A percentile compares a stretch with the other conserved stretches of the same genome.
phyloP scores from a whole-genome alignment of 2,888 invertebrate species.

The Macrophya annulata region DNA sequence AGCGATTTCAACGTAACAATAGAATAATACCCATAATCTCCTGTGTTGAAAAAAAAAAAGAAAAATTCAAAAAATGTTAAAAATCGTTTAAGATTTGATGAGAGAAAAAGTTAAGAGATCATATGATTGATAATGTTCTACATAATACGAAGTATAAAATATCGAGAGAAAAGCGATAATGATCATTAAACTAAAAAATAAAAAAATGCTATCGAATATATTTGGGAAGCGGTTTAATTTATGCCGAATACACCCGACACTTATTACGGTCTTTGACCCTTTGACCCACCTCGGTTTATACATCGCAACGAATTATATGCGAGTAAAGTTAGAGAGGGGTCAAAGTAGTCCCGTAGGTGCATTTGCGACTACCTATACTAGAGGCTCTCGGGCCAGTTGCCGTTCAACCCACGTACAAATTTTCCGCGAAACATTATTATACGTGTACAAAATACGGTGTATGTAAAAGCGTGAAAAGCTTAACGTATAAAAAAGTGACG shows the following conservation, averaged over 20 bases:
- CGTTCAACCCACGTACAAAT: conserved; percentile 14
- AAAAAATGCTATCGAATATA: conserved; percentile 7
- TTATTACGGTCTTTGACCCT: conserved; percentile 45
- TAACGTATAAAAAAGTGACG: not conserved
- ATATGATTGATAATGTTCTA: not conserved
- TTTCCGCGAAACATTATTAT: conserved; percentile 1
- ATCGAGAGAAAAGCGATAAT: not conserved
- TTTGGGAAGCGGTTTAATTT: not conserved
- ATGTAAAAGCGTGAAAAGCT: not conserved
- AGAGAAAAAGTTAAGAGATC: not conserved
- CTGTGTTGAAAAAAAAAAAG: not conserved
- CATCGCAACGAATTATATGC: not conserved
- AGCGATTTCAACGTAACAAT: conserved; percentile 1
- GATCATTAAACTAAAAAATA: not conserved
- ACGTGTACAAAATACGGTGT: not conserved
- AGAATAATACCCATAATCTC: not conserved
- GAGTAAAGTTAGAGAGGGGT: conserved; percentile 36
- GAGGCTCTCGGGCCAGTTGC: not conserved
- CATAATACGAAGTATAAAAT: not conserved
- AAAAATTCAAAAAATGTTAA: not conserved
- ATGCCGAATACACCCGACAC: conserved; percentile 4
- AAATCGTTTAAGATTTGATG: not conserved
- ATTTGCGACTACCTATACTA: not conserved
- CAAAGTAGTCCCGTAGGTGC: conserved; percentile 41
- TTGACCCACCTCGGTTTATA: conserved; percentile 33